Evolutionary conservation across 2,113 vertebrate genomes (phyloP).

Genomic region (Gadus macrocephalus): DNA sequence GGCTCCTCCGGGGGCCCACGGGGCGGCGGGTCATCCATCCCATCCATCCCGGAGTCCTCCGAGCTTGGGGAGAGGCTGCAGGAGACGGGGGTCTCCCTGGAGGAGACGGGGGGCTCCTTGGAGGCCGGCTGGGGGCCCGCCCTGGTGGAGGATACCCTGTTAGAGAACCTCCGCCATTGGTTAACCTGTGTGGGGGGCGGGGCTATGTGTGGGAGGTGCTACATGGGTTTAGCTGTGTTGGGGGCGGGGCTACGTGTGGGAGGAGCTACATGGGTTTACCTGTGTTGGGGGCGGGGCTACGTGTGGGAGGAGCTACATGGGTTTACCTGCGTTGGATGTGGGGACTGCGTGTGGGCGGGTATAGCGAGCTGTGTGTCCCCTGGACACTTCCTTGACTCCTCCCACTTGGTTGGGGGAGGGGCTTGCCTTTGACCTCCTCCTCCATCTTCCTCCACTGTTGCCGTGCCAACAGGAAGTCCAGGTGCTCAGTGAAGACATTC

Average conservation of each 20-base stretch:
- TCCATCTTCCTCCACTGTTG: slow-evolving; percentile 70
- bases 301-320: slow-evolving; percentile 40
- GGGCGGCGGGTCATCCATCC: slow-evolving; percentile 52
- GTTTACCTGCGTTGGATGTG: slow-evolving; percentile 57
- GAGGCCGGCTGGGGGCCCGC: slow-evolving; percentile 21
- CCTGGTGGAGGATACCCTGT: slow-evolving; percentile 17
- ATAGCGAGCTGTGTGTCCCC: slow-evolving; percentile 57
- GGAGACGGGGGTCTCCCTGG: background rate
- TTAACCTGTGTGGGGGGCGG: slow-evolving; percentile 55
- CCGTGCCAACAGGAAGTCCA: slow-evolving; percentile 64
- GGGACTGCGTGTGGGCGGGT: slow-evolving; percentile 59
- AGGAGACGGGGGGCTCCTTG: background rate
- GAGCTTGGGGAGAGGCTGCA: slow-evolving; percentile 51
- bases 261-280: slow-evolving; percentile 37
- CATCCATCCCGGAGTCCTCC: slow-evolving; percentile 65
- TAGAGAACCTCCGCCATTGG: too few species aligned
- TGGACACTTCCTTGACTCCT: slow-evolving; percentile 54
- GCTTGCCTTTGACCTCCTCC: slow-evolving; percentile 58
- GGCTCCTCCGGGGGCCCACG: slow-evolving; percentile 53
- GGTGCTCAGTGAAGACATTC: slow-evolving; percentile 63
- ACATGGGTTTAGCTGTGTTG: slow-evolving; percentile 48
- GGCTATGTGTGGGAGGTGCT: slow-evolving; percentile 56
- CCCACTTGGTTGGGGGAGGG: slow-evolving; percentile 53
- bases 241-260: slow-evolving; percentile 57
- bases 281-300: slow-evolving; percentile 59